Evolutionary conservation across 1,140 invertebrate species (phyloP).

Genomic region (Phthorimaea operculella): DNA sequence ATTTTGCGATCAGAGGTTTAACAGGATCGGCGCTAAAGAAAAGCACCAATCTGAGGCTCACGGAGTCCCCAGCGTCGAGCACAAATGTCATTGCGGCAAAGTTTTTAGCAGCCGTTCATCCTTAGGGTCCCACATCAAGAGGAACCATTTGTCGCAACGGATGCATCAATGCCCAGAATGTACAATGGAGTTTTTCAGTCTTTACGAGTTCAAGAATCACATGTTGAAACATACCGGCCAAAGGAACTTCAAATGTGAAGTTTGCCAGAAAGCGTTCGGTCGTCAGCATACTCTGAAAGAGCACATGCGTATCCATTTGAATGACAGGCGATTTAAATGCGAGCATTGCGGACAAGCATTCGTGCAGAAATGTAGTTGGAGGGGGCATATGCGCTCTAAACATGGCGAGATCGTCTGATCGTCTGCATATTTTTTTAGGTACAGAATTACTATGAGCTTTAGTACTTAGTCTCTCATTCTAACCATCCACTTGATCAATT

Average conservation of each 20-base stretch:
- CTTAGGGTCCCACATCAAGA: conserved; percentile 38
- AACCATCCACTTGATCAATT: no score
- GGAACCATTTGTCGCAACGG: conserved; percentile 48
- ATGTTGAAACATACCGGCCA: conserved; percentile 66
- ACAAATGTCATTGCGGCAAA: conserved; percentile 48
- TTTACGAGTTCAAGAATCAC: conserved; percentile 53
- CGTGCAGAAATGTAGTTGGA: conserved; percentile 15
- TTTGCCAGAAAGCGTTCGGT: conserved; percentile 60
- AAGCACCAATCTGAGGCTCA: conserved; percentile 37
- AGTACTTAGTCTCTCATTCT: no score
- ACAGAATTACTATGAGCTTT: no score
- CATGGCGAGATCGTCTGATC: neutral
- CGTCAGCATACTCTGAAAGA: conserved; percentile 70
- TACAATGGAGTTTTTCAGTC: conserved; percentile 44
- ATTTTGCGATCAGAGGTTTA: conserved; percentile 39
- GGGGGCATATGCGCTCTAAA: conserved; percentile 11
- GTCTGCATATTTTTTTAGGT: no score
- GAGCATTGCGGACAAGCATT: conserved; percentile 44
- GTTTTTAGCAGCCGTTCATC: conserved; percentile 31
- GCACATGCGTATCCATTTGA: conserved; percentile 81
- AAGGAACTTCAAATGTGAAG: conserved; percentile 65
- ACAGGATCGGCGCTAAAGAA: conserved; percentile 27
- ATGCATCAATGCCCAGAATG: conserved; percentile 49
- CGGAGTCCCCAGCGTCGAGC: conserved; percentile 17
- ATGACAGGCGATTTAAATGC: conserved; percentile 51